Evolutionary conservation across 2,888 invertebrate genomes (phyloP).

Genomic region (Meloe dianella): DNA sequence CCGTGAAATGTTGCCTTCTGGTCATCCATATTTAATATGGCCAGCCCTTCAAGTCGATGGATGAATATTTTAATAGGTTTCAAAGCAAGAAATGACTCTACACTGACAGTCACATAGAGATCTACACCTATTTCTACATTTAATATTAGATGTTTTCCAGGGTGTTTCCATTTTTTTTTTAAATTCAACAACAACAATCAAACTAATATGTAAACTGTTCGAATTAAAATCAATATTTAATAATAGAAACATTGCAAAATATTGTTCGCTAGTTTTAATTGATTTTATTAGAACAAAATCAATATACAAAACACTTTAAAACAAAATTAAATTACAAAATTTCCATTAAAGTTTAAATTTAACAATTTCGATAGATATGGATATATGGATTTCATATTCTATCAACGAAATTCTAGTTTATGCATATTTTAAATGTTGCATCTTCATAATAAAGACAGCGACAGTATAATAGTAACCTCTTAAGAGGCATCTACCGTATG

Average conservation of each 20-base stretch:
- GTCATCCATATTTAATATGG: conserved; percentile 49
- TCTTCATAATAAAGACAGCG: conserved; percentile 42
- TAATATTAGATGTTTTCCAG: background rate
- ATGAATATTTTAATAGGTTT: conserved; percentile 49
- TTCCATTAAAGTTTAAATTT: background rate
- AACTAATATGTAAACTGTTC: background rate
- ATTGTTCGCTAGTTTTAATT: background rate
- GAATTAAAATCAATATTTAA: too few relatives aligned
- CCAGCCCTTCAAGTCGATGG: conserved; percentile 48
- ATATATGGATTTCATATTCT: background rate
- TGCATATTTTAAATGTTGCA: conserved; percentile 50
- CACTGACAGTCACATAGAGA: conserved; percentile 36
- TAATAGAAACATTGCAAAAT: too few relatives aligned
- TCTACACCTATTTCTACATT: background rate
- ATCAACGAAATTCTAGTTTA: conserved; percentile 24
- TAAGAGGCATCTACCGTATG: conserved; percentile 32
- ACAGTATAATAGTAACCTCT: conserved; percentile 36
- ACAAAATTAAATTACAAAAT: background rate
- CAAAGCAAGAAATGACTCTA: conserved; percentile 47
- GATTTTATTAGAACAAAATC: background rate
- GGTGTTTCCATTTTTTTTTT: background rate
- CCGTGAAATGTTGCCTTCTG: conserved; percentile 46
- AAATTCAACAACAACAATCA: background rate
- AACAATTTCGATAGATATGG: background rate
- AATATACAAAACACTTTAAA: background rate